phyloP scores from a whole-genome alignment of 2,113 vertebrate genomes.

The Suricata suricatta region DNA sequence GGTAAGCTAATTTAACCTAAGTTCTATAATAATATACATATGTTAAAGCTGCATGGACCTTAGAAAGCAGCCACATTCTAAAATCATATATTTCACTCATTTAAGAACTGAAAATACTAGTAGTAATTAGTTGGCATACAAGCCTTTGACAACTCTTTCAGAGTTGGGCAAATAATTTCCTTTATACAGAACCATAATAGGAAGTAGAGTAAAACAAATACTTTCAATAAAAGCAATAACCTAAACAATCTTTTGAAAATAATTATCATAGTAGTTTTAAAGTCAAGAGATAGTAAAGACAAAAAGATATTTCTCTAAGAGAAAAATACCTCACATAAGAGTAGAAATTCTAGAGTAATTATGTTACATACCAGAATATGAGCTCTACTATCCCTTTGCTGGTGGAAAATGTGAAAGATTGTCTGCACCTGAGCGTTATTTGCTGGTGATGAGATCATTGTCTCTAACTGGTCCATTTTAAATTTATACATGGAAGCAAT shows the following conservation, averaged over 20 bases:
- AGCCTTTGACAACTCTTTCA: not conserved
- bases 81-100: conserved; percentile 41
- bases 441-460: not conserved
- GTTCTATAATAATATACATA: not conserved
- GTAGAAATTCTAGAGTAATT: not conserved
- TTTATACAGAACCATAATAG: not conserved
- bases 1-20: not conserved
- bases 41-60: not conserved
- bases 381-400: not conserved
- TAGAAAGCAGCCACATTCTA: not conserved
- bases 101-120: not conserved
- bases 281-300: not conserved
- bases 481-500: conserved; percentile 20
- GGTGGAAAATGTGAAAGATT: not conserved
- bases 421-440: not conserved
- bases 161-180: not conserved
- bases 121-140: conserved; percentile 2
- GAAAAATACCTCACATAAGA: not conserved
- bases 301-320: not conserved
- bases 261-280: not conserved
- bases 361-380: not conserved
- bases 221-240: conserved; percentile 10
- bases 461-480: not conserved
- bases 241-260: conserved; percentile 3
- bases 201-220: conserved; percentile 19